Base-by-base conservation (phyloP, 2,113 vertebrate species). In the Cyanoderma ruficeps region DNA sequence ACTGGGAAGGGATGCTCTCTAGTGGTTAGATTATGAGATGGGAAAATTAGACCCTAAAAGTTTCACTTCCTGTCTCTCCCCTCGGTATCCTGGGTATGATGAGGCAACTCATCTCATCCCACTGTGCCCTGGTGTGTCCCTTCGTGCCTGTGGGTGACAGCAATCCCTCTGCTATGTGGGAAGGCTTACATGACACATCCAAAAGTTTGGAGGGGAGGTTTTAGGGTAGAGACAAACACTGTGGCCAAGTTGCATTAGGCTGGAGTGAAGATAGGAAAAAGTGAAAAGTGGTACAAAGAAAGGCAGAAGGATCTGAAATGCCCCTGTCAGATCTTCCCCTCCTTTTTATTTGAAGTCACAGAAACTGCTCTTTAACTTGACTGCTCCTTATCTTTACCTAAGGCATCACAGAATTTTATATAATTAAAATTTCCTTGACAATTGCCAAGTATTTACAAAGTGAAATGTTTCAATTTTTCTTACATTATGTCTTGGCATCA, bases 391-490 rank as follows among this genome's bases (percentile, higher is more conserved):
- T 93, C 92, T 94, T 93, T 91, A 91, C 68, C 93, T 57, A 39
- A 89, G 78, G 52, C 69, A 64, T 53, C 92, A 83, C 41, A 65
- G 74, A 87, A 87, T 93, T 95, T 83, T 90, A 95, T 64, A 63
- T 74, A 97, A 97, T 98, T 97, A 97, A 97, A 95, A 95, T 97
- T 97, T 97, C 91, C 85, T 91, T 97, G 97, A 97, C 95, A 97
- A 96, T 78, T 92, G 89, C 22, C 71, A 76, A 97, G 94, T 96
- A 98, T 98, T 98, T 98, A 98, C 95, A 98, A 97, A 1, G 95
- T 97, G 97, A 98, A 98, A 96, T 94, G 89, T 93, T 98, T 97
- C 90, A 95, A 56, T 97, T 98, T 97, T 97, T 94, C 92, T 97
- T 95, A 95, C 89, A 96, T 92, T 97, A 94, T 96, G 89, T 97